Base-by-base conservation (phyloP, 2,888 invertebrate genomes). In the Cryptus viduatorius region DNA sequence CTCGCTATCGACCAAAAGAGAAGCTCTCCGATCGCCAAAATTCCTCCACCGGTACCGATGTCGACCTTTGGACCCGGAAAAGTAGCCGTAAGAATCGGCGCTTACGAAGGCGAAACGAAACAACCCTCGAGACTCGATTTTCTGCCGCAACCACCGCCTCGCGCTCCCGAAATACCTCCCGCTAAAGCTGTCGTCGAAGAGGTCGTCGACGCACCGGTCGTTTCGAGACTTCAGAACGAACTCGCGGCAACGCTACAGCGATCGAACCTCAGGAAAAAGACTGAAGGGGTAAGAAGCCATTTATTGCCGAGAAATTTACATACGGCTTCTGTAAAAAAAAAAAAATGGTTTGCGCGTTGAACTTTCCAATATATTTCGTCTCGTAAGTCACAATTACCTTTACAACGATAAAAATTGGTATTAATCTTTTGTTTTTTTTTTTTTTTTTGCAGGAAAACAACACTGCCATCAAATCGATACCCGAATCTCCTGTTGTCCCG, bases 101-200 rank as follows among this genome's bases (percentile, higher is more conserved):
- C 93, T n/a, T 93, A 93, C 86, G 93, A 92, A 42, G 91, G 91
- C 0, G 94, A 94, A 48, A 85, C 90, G 64, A 95, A 95, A 84
- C 96, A 96, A 88, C 97, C 97, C 0, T 95, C 96, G n/a, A 96
- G 96, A 91, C 94, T 97, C 85, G 96, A 96, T 88, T 97, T 97
- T 91, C 94, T 97, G 56, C 90, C 92, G 29, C 92, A 92, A 71
- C 91, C 91, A 77, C 78, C 89, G 37, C 89, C 89, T 0, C 68
- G 86, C 16, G 86, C 89, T 16, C 83, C 86, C 1, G 84, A 86
- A 46, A 65, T 83, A 19, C 84, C 75, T 10, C 16, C 65, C 2
- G 19, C 82, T 8, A 72, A 81, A 50, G 24, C 64, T 16, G 84
- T 93, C 64, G 90, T 90, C 75, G 95, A 95, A 79, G 94, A 94